Percentiles rank a stretch among this genome's conserved stretches.
Conservation (phyloP, 1,140 invertebrate species). For the Drosophila saltans region DNA sequence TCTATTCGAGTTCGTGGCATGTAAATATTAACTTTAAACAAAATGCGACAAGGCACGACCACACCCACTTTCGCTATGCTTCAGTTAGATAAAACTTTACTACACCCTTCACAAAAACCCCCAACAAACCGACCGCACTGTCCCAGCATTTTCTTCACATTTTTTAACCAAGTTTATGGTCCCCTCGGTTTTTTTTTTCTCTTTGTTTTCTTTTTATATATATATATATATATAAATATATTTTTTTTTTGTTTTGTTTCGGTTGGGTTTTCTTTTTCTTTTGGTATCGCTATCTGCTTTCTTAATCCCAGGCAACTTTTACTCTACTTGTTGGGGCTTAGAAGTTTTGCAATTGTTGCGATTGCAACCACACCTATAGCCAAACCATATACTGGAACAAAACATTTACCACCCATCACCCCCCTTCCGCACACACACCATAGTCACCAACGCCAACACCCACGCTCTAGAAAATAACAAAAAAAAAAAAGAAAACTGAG, state of each 20-base stretch:
- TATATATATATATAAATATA: not conserved
- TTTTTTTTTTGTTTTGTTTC: not conserved
- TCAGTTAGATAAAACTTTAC: conserved; percentile 68
- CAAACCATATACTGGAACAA: not conserved
- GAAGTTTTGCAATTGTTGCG: conserved; percentile 77
- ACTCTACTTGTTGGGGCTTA: conserved; percentile 54
- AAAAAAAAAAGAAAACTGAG: conserved; percentile 1
- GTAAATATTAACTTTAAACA: conserved; percentile 81
- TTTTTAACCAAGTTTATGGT: conserved; percentile 54
- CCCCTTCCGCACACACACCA: not conserved
- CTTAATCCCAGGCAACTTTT: conserved; percentile 22
- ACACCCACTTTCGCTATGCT: conserved; percentile 37
- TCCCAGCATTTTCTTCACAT: conserved; percentile 29
- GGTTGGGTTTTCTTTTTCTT: not conserved
- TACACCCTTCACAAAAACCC: not conserved
- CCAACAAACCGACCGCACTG: conserved; percentile 16
- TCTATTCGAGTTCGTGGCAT: conserved; percentile 58
- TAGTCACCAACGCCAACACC: not conserved
- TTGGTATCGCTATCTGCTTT: conserved; percentile 16
- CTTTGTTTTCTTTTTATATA: not conserved
- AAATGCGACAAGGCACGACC: conserved; percentile 66
- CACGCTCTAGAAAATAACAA: not conserved
- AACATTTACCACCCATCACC: not conserved
- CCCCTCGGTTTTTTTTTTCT: not conserved
- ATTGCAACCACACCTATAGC: conserved; percentile 61